Evolutionary conservation across 2,888 invertebrate species (phyloP).

Genomic region (Diarsia dahlii): DNA sequence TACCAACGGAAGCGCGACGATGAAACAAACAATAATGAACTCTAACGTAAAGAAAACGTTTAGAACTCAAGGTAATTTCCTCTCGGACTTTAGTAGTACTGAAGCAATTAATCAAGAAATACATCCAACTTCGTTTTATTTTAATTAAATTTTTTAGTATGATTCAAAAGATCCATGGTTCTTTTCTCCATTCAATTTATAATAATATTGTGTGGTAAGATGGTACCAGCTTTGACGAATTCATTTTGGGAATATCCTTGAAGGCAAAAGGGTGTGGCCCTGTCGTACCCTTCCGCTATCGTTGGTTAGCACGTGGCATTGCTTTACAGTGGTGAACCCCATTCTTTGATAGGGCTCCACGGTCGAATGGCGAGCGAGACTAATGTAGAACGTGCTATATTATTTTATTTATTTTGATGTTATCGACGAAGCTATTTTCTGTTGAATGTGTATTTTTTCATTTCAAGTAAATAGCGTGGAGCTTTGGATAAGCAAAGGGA

Average conservation of each 20-base stretch:
- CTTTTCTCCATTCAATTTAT: too few species aligned
- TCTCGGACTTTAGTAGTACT: neutral
- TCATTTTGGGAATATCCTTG: constrained; percentile 17
- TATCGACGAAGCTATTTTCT: neutral
- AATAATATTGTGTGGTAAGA: neutral
- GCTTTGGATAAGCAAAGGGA: too few species aligned
- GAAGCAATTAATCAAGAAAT: neutral
- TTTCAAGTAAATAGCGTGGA: neutral
- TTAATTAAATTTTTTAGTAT: neutral
- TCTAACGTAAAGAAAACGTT: constrained; percentile 36
- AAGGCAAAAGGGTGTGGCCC: constrained; percentile 25
- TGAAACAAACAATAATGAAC: constrained; percentile 58
- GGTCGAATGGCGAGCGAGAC: neutral
- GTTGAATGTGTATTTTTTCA: neutral
- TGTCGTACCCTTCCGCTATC: constrained; percentile 21
- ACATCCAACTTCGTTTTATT: neutral
- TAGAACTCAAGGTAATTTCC: constrained; percentile 39
- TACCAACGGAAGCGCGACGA: constrained; percentile 62
- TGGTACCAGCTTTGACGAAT: neutral
- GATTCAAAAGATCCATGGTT: neutral
- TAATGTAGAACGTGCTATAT: constrained; percentile 15
- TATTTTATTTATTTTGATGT: constrained; percentile 5
- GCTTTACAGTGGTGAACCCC: constrained; percentile 6
- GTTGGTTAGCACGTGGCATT: constrained; percentile 45
- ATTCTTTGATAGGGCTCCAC: constrained; percentile 22